Evolutionary conservation across 2,113 vertebrate species (phyloP), one percentile per base, ranked within the genome.

Genomic region (Dasyornis broadbenti): DNA sequence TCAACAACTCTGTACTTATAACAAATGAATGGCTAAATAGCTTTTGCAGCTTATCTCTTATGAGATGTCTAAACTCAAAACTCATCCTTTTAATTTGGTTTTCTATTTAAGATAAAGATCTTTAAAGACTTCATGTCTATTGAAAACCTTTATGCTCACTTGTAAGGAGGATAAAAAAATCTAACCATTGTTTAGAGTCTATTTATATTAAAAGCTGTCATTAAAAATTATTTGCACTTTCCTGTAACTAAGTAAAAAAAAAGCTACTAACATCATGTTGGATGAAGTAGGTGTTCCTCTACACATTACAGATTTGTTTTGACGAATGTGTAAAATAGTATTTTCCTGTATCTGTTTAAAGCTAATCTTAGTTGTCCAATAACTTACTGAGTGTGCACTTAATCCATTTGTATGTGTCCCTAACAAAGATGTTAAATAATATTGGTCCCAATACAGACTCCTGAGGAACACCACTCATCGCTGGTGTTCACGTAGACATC

Each of bases 181-280:
- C 31, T 68, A 59, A 30, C 19, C 4, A 56, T 53, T 42, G 13
- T 31, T 77, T 83, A 40, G 26, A 52, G 40, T 53, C 15, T 77
- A 6, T 54, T 35, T 63, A 2, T 61, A 13, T 66, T 75, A 63
- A 90, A 76, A 81, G 9, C 27, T 42, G 12, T 57, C 63, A 65
- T 50, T 78, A 73, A 73, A 78, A 88, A 52, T 47, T 6, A 61
- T 18, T n/a, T 65, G 17, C 10, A 24, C 26, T 85, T 69, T 40
- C 30, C 28, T n/a, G 14, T 44, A 53, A 75, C 22, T 39, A 31
- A 22, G 18, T 53, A 14, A 37, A 63, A 68, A 56, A 49, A 54
- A 33, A 45, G 1, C 40, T 83, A 3, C 11, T 40, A 26, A 30
- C 1, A 52, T 75, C 0, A 0, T 13, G 19, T 72, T 15, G 2